Evolutionary conservation across 2,113 vertebrate species (phyloP).

Genomic region (Corythoichthys intestinalis): DNA sequence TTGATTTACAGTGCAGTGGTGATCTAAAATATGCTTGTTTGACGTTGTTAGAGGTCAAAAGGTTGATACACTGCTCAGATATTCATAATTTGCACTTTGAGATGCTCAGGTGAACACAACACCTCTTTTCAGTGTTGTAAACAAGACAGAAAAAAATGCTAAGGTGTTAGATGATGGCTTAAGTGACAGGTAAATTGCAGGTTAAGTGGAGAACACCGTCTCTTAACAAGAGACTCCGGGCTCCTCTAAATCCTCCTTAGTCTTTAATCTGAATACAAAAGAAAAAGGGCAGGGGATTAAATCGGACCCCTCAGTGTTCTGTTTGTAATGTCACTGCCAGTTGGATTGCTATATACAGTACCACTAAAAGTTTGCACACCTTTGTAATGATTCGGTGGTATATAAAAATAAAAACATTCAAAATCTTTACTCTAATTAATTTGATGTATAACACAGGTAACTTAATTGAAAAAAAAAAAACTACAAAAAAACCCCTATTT

Average conservation of each 20-base stretch:
- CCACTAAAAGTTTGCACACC: background rate
- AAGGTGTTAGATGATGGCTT: slow-evolving; percentile 72
- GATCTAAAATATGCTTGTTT: background rate
- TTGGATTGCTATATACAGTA: background rate
- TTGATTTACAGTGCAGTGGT: background rate
- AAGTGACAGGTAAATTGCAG: slow-evolving; percentile 95
- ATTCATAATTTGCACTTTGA: slow-evolving; percentile 46
- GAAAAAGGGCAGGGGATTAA: slow-evolving; percentile 81
- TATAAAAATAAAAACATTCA: background rate
- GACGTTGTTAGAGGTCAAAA: slow-evolving; percentile 14
- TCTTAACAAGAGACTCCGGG: slow-evolving; percentile 83
- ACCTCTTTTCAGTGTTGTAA: slow-evolving; percentile 38
- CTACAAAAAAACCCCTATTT: too few relatives aligned
- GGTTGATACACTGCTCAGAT: slow-evolving; percentile 28
- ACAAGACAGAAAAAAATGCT: slow-evolving; percentile 26
- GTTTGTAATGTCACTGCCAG: slow-evolving; percentile 56
- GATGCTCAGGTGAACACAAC: slow-evolving; percentile 56
- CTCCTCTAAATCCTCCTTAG: slow-evolving; percentile 87
- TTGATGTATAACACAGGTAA: background rate
- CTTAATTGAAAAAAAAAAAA: slow-evolving; percentile 74
- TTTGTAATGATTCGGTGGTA: background rate
- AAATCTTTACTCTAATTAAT: background rate
- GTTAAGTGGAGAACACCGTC: slow-evolving; percentile 89
- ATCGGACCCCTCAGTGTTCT: slow-evolving; percentile 83
- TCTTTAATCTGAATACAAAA: slow-evolving; percentile 96